These are phyloP conservation scores for Autographa pulchrina DNA, from an alignment of 2,888 invertebrate genomes.

Conservation along the genomic window DNA sequence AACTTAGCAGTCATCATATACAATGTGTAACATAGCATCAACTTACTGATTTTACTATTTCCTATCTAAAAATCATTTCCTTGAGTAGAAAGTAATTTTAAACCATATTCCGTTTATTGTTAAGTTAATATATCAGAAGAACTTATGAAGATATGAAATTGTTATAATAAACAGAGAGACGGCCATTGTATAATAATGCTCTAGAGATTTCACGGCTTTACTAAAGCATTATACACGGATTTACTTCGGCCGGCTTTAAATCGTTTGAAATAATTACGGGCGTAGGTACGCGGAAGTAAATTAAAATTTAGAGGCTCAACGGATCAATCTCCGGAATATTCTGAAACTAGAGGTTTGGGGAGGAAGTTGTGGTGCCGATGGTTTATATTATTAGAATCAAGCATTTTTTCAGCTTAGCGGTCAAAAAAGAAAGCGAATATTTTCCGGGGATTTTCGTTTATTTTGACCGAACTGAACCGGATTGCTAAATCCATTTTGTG, in stretches of 20 bases:
- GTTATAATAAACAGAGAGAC: constrained; percentile 6
- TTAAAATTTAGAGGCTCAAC: constrained; percentile 63
- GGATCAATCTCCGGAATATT: constrained; percentile 74
- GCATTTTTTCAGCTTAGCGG: not conserved
- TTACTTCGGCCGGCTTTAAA: constrained; percentile 42
- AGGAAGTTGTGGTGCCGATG: constrained; percentile 46
- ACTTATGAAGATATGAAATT: not conserved
- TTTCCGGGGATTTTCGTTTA: not conserved
- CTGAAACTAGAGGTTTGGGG: constrained; percentile 52
- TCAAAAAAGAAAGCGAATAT: not conserved
- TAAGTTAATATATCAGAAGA: not conserved
- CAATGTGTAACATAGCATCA: too few species aligned
- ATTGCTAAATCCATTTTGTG: not conserved
- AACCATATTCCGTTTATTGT: not conserved
- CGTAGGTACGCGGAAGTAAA: constrained; percentile 54
- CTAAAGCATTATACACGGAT: constrained; percentile 29
- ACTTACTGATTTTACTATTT: too few species aligned
- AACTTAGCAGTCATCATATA: too few species aligned
- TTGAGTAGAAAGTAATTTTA: too few species aligned
- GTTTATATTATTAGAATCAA: constrained; percentile 32
- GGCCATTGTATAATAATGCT: constrained; percentile 18
- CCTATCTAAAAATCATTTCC: too few species aligned
- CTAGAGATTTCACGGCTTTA: constrained; percentile 24
- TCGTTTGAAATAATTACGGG: constrained; percentile 57
- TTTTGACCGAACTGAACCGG: not conserved